These are phyloP conservation scores for Colius striatus DNA, from an alignment of 2,113 vertebrate genomes.

Conservation along the genomic window DNA sequence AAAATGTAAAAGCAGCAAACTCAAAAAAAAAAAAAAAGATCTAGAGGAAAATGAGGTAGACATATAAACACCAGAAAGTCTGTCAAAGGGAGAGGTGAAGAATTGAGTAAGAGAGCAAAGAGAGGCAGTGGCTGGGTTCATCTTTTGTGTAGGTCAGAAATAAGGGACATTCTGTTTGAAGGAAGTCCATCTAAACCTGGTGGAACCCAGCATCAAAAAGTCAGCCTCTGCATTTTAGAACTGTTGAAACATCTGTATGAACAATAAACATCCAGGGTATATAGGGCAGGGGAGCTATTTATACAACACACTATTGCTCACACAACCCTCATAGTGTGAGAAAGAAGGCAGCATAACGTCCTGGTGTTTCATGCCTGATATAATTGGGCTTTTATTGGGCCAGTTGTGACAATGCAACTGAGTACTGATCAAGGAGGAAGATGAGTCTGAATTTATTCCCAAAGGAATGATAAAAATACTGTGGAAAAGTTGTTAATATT, in stretches of 20 bases:
- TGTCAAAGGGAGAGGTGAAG: neutral
- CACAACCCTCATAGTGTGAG: neutral
- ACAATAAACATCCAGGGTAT: neutral
- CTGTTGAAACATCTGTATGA: neutral
- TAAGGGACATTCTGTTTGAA: neutral
- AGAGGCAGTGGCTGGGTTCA: neutral
- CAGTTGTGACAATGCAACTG: neutral
- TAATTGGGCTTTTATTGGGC: neutral
- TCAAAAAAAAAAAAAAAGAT: neutral
- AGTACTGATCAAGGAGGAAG: neutral
- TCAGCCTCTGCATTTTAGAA: neutral
- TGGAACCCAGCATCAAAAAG: neutral
- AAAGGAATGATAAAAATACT: neutral
- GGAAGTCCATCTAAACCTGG: neutral
- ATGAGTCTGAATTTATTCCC: neutral
- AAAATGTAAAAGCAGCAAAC: neutral
- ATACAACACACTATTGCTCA: neutral
- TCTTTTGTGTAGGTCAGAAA: neutral
- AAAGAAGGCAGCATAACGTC: neutral
- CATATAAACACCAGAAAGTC: neutral
- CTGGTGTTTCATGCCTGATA: neutral
- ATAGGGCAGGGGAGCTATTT: neutral
- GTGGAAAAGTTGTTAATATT: neutral
- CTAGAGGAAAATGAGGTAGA: neutral
- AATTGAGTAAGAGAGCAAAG: neutral